Percentiles rank a stretch among this genome's conserved stretches.
These are phyloP conservation scores for Steatocranus sp. DNA, from an alignment of 2,797 vertebrate species.

Conservation along the genomic window DNA sequence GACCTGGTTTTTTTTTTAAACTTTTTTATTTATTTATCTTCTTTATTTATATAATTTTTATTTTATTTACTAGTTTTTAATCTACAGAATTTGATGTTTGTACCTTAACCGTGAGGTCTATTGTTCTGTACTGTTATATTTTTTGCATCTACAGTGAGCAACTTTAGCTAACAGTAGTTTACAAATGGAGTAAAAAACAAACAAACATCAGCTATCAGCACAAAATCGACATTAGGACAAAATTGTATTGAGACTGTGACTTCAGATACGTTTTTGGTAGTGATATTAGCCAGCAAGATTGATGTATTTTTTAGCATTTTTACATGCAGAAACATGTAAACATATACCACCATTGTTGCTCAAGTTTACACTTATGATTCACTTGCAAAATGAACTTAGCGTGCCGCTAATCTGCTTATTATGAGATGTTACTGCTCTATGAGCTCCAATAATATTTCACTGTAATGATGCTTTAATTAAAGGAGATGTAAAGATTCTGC, in stretches of 20 bases:
- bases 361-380: neutral
- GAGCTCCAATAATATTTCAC: neutral
- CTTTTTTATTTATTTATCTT: neutral
- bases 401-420: neutral
- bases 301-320: neutral
- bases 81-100: too few relatives aligned
- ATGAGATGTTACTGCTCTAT: neutral
- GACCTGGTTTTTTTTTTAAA: neutral
- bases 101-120: too few relatives aligned
- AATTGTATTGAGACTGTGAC: fast-evolving
- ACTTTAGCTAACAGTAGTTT: neutral
- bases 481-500: neutral
- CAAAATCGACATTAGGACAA: neutral
- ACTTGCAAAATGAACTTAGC: neutral
- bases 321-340: neutral
- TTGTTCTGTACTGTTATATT: too few relatives aligned
- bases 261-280: neutral
- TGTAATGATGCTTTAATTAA: neutral
- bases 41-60: neutral
- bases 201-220: neutral
- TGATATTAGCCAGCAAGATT: neutral
- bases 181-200: neutral
- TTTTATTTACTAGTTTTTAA: neutral
- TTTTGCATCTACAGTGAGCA: neutral
- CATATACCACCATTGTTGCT: neutral